These are phyloP conservation scores for Aphelenchoides besseyi DNA, from an alignment of 1,140 invertebrate species.

Conservation along the genomic window DNA sequence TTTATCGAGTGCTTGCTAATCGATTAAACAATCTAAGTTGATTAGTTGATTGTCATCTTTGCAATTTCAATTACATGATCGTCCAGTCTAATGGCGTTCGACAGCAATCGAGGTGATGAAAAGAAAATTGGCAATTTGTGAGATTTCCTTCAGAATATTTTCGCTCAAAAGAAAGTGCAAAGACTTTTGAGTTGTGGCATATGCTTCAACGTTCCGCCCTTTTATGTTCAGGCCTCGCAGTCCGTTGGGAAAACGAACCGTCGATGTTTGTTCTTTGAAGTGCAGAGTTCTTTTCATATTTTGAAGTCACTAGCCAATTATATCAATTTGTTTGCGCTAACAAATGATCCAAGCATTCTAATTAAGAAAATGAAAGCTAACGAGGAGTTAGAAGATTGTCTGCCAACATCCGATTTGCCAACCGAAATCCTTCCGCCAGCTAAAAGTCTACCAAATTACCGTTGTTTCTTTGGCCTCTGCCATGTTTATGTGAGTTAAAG, in stretches of 20 bases:
- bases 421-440: background rate
- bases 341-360: background rate
- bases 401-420: background rate
- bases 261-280: background rate
- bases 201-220: background rate
- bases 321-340: no score
- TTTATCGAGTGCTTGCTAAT: no score
- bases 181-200: background rate
- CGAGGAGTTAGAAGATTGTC: background rate
- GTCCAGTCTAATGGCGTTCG: no score
- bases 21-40: no score
- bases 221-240: background rate
- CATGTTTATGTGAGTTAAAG: conserved; percentile 4
- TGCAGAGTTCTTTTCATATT: background rate
- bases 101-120: background rate
- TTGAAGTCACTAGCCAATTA: no score
- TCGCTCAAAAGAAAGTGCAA: background rate
- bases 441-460: background rate
- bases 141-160: no score
- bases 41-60: no score
- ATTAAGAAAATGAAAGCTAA: background rate
- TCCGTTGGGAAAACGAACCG: conserved; percentile 1
- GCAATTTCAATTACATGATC: no score
- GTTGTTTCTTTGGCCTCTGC: background rate
- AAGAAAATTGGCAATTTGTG: background rate